Base-by-base conservation (phyloP, 2,797 vertebrate genomes). In the Sebastes nivosus region DNA sequence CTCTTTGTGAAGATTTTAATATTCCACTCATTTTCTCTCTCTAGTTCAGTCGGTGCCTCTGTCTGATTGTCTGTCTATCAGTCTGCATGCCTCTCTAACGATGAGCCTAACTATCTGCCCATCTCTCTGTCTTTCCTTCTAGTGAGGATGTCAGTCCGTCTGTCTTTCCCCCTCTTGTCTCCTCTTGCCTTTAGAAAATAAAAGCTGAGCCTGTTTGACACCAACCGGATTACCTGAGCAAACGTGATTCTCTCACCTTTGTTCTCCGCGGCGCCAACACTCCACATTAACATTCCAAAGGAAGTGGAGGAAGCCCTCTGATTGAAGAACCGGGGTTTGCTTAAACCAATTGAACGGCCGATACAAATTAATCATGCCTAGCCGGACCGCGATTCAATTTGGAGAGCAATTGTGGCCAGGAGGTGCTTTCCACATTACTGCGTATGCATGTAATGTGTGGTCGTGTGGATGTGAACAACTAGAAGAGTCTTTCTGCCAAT, bases 261-360 rank as follows among this genome's bases (percentile, higher is more conserved):
- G 92, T 92, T 93, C 92, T 90, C 85, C 4, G 4, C 55, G 54
- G 79, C 42, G 65, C 71, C 81, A 75, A 91, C 80, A 64, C 69
- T 55, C 74, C 34, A 55, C 72, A 94, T 94, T 94, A 91, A 80
- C 88, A 94, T 94, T 93, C 91, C 75, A 87, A 85, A 92, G 77
- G 78, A 81, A 58, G 81, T 34, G 63, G 57, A 72, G 66, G 77
- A 80, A 80, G 73, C n/a, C 77, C 77, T 81, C 80, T 90, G 87
- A 93, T 93, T 94, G 85, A 72, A 83, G 81, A 88, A 87, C 87
- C 83, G 80, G 79, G 77, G 50, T 81, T 82, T 75, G 64, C 72
- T 65, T 80, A 85, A 83, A 90, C 61, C 69, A 85, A 46, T 22
- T 75, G 63, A 92, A 87, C 24, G 20, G 60, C 71, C 30, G 76